Conservation (phyloP, 2,113 vertebrate genomes). For the Diphyllodes magnificus region DNA sequence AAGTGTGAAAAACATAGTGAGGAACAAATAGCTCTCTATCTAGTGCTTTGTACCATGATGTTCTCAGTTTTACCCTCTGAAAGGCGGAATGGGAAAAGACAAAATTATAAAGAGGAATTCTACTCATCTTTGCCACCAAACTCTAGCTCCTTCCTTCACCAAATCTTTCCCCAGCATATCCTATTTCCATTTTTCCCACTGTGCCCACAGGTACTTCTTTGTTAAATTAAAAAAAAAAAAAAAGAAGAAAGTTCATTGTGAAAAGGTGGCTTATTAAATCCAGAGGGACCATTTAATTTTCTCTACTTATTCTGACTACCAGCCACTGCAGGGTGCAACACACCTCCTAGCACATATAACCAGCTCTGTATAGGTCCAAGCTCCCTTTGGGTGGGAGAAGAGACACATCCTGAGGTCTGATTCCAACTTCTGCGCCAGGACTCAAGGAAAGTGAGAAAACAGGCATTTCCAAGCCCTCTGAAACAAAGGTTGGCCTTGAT, state of each 20-base stretch:
- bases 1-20: not conserved
- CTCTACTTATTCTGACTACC: not conserved
- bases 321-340: not conserved
- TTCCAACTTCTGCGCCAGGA: not conserved
- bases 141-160: not conserved
- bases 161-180: not conserved
- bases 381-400: not conserved
- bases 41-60: not conserved
- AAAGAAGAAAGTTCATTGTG: rapidly evolving
- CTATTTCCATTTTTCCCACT: not conserved
- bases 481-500: not conserved
- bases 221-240: not conserved
- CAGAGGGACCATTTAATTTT: not conserved
- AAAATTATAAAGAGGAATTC: not conserved
- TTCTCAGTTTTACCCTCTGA: not conserved
- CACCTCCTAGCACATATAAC: not conserved
- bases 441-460: not conserved
- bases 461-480: not conserved
- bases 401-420: not conserved
- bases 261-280: not conserved
- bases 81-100: not conserved
- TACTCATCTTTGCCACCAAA: not conserved
- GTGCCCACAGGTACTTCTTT: no score
- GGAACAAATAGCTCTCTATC: not conserved
- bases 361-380: not conserved